Conservation (phyloP, 2,113 vertebrate species). For the Neofelis nebulosa region DNA sequence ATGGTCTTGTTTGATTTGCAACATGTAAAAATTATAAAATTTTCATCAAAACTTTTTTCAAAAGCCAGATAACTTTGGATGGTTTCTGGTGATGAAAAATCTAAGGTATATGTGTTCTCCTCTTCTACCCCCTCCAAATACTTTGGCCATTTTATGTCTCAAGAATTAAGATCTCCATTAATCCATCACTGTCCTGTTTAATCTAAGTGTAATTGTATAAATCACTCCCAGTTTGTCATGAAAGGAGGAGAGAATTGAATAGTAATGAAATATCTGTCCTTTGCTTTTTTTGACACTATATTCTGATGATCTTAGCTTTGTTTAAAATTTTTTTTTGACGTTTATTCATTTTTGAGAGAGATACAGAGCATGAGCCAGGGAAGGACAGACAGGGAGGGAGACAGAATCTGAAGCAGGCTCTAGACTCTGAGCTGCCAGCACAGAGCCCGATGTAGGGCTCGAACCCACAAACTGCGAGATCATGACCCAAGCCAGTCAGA, state of each 20-base stretch:
- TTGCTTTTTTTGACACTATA: neutral
- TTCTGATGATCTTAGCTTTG: neutral
- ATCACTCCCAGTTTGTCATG: neutral
- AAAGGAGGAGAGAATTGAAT: neutral
- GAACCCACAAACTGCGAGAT: no score
- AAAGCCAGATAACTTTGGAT: neutral
- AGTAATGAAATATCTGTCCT: neutral
- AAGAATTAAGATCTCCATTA: constrained; percentile 36
- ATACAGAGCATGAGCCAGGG: no score
- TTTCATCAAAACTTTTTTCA: constrained; percentile 11
- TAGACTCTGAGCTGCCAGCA: no score
- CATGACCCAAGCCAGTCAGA: no score
- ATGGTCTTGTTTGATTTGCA: neutral
- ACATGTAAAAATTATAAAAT: neutral
- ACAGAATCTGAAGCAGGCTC: no score
- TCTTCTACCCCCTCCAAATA: neutral
- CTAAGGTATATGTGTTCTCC: neutral
- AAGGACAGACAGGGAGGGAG: no score
- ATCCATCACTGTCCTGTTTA: neutral
- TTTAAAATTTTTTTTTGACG: no score
- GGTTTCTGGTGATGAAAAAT: neutral
- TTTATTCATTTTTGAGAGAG: no score
- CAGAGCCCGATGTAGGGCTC: no score
- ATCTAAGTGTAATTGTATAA: neutral
- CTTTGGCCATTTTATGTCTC: neutral